Base-by-base conservation (phyloP, 2,113 vertebrate genomes). In the Micromys minutus region DNA sequence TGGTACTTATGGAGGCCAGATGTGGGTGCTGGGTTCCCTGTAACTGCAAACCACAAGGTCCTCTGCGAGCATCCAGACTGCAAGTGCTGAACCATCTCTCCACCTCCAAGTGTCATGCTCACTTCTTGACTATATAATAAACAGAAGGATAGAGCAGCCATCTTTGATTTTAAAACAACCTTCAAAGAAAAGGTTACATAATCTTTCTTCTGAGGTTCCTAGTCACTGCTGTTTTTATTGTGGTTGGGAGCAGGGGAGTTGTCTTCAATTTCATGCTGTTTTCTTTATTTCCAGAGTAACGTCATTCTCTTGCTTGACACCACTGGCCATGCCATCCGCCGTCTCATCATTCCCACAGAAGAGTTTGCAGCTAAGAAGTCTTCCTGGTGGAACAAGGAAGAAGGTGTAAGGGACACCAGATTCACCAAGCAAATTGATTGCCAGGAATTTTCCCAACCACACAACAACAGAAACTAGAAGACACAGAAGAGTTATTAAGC, bases 381-480 rank as follows among this genome's bases (percentile, higher is more conserved):
- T 11, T 98, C 98, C 0, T 99, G 99, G 99, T 99, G 99, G 99
- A 97, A 39, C 96, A 99, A 99, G 93, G 98, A 99, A 31, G 98
- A 98, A 17, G 94, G 89, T 98, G 99, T 99, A 96, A 98, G 97
- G 4, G 96, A 76, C 71, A 47, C 22, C 31, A 63, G 3, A 19
- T 55, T 59, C 67, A 47, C 79, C 39, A n/a, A 50, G 55, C n/a
- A 87, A 63, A 86, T 59, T 74, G 71, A 81, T 86, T 85, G 76
- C 90, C 11, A 36, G 45, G 47, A 47, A 29, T 45, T 65, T 81
- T 69, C 93, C 65, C 71, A 36, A 22, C 67, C 10, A 4, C 55
- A 87, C 47, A 74, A 24, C 22, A 61, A 77, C 34, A 65, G 36
- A 61, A 45, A 31, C 42, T 71, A 45, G 67, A 83, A 74, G 42